Evolutionary conservation across 2,797 vertebrate genomes (phyloP).

Genomic region (Galagoides demidoff): DNA sequence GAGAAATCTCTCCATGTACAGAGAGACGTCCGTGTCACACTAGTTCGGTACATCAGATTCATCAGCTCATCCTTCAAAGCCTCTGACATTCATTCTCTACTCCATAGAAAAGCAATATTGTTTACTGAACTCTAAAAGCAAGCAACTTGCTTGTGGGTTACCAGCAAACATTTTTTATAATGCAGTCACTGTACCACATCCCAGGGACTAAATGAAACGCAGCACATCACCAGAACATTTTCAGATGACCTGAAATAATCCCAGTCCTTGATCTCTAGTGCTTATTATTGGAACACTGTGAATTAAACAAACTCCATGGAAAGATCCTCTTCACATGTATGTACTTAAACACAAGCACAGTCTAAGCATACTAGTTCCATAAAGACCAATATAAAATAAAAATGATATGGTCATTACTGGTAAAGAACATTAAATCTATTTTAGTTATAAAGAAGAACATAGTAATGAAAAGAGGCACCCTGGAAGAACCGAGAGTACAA

Average conservation of each 20-base stretch:
- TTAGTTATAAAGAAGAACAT: background rate
- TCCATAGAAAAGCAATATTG: conserved; percentile 13
- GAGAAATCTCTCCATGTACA: background rate
- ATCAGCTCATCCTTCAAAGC: conserved; percentile 10
- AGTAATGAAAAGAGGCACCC: background rate
- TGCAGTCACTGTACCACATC: conserved; percentile 34
- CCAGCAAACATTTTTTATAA: conserved; percentile 19
- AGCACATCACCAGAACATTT: conserved; percentile 34
- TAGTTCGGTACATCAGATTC: background rate
- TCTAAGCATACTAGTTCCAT: background rate
- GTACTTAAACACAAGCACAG: background rate
- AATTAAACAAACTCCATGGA: background rate
- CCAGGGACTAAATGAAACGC: conserved; percentile 50
- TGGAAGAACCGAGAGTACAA: background rate
- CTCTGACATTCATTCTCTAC: background rate
- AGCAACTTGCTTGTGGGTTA: conserved; percentile 36
- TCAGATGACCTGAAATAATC: conserved; percentile 64
- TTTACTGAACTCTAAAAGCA: background rate
- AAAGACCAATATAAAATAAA: background rate
- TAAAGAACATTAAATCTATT: background rate
- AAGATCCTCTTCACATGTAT: background rate
- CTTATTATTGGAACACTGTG: background rate
- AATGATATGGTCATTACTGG: background rate
- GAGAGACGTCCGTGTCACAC: background rate
- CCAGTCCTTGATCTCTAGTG: background rate